Evolutionary conservation across 2,888 invertebrate genomes (phyloP).

Genomic region (Germaria angustata): DNA sequence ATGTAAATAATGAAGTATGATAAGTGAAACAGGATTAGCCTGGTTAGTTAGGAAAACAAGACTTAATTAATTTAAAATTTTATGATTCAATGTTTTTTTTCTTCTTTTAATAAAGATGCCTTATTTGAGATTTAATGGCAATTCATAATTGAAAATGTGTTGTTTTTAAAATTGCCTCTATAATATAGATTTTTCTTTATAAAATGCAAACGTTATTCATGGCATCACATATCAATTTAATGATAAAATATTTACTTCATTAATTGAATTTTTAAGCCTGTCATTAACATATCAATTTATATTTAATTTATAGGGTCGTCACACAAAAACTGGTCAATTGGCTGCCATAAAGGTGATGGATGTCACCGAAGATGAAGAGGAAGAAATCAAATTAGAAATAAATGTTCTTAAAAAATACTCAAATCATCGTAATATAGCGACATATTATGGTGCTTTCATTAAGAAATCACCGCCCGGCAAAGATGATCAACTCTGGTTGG

Average conservation of each 20-base stretch:
- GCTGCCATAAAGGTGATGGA: constrained; percentile 99
- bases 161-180: neutral
- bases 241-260: neutral
- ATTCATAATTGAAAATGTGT: neutral
- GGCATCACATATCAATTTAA: neutral
- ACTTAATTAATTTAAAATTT: neutral
- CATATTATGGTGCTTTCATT: constrained; percentile 99
- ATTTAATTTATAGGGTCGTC: constrained; percentile 89
- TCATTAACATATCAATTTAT: constrained; percentile 1
- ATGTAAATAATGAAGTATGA: neutral
- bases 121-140: neutral
- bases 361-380: constrained; percentile 99
- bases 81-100: neutral
- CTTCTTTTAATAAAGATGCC: neutral
- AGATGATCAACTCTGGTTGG: constrained; percentile 99
- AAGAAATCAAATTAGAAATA: constrained; percentile 99
- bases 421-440: constrained; percentile 99
- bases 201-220: neutral
- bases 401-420: constrained; percentile 99
- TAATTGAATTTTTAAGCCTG: constrained; percentile 45
- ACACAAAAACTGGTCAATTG: constrained; percentile 99
- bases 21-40: constrained; percentile 29
- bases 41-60: constrained; percentile 1
- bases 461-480: constrained; percentile 99
- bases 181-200: neutral